Evolutionary conservation across 2,113 vertebrate species (phyloP).

Genomic region (Corythornis cristatus): DNA sequence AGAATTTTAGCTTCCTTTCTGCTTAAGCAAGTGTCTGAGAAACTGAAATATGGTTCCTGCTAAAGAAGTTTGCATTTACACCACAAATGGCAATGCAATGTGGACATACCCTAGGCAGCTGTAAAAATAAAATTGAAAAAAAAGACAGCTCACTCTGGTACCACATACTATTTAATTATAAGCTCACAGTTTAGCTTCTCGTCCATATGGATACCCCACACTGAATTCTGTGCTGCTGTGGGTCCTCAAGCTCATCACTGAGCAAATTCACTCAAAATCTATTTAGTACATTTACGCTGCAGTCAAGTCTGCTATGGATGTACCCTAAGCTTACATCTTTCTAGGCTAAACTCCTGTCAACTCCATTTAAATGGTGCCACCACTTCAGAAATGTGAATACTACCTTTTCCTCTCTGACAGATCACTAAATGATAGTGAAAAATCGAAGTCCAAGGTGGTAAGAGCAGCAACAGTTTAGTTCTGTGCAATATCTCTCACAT

Average conservation of each 20-base stretch:
- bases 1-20: slow-evolving; percentile 48
- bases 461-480: not conserved
- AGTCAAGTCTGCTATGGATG: not conserved
- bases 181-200: not conserved
- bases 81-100: slow-evolving; percentile 14
- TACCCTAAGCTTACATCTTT: not conserved
- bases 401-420: not conserved
- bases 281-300: not conserved
- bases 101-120: slow-evolving; percentile 5
- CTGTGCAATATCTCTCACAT: not conserved
- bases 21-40: slow-evolving; percentile 21
- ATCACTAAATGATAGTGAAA: not conserved
- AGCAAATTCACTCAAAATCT: not conserved
- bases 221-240: not conserved
- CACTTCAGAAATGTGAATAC: not conserved
- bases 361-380: not conserved
- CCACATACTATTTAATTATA: slow-evolving; percentile 23
- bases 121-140: not conserved
- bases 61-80: slow-evolving; percentile 27
- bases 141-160: not conserved
- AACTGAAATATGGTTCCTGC: slow-evolving; percentile 42
- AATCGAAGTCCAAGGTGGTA: not conserved
- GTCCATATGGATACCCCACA: slow-evolving; percentile 21
- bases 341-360: not conserved
- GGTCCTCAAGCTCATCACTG: not conserved